These are phyloP conservation scores for Silurus lanzhouensis DNA, from an alignment of 2,797 vertebrate species.

Conservation along the genomic window DNA sequence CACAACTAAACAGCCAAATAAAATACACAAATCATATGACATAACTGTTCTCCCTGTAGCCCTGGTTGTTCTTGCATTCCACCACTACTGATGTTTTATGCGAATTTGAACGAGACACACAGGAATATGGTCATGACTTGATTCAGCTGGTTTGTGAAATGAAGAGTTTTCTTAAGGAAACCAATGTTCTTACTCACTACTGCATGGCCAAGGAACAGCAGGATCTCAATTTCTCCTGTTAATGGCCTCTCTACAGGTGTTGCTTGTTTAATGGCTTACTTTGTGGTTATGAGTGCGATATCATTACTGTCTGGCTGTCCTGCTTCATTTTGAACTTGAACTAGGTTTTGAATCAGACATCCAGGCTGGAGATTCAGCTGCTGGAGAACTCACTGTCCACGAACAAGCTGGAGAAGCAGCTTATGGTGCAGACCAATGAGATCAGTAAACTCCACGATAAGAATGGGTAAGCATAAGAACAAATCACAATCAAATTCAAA, in stretches of 20 bases:
- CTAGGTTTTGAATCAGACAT: constrained; percentile 97
- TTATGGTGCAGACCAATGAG: constrained; percentile 94
- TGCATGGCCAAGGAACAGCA: constrained; percentile 48
- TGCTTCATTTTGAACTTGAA: constrained; percentile 36
- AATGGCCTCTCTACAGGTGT: constrained; percentile 55
- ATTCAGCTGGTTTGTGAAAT: constrained; percentile 59
- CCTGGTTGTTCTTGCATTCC: constrained; percentile 48
- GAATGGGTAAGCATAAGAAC: constrained; percentile 84
- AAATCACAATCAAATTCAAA: constrained; percentile 12
- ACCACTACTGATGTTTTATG: constrained; percentile 49
- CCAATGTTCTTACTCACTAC: constrained; percentile 55
- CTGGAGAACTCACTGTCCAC: constrained; percentile 96
- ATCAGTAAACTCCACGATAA: constrained; percentile 97
- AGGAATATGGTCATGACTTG: constrained; percentile 48
- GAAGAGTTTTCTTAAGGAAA: constrained; percentile 60
- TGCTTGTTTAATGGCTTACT: constrained; percentile 50
- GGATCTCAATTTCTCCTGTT: constrained; percentile 31
- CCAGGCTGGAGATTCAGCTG: constrained; percentile 94
- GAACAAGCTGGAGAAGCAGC: constrained; percentile 93
- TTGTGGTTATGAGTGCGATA: constrained; percentile 34
- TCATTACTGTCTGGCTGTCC: constrained; percentile 42
- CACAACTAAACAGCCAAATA: constrained; percentile 57
- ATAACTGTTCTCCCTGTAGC: constrained; percentile 43
- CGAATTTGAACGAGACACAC: constrained; percentile 55
- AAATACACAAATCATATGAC: constrained; percentile 57